These are phyloP conservation scores for Chydorus sphaericus DNA, from an alignment of 2,888 invertebrate species.

Conservation along the genomic window DNA sequence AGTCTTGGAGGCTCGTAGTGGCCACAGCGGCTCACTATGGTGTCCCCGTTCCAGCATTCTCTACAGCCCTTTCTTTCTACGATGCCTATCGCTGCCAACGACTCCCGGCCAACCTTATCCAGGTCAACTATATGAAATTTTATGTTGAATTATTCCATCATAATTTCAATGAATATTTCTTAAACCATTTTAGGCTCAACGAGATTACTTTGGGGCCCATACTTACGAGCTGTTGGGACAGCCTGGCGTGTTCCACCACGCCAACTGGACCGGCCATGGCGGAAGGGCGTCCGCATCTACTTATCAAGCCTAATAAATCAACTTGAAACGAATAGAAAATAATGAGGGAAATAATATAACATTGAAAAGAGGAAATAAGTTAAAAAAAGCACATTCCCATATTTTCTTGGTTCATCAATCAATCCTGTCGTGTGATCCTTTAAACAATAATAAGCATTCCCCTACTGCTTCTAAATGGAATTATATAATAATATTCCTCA, in stretches of 20 bases:
- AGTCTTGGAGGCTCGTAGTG: constrained; percentile 73
- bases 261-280: constrained; percentile 98
- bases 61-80: constrained; percentile 88
- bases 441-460: too few species aligned
- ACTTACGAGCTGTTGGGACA: constrained; percentile 79
- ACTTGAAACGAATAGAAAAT: too few species aligned
- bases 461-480: too few species aligned
- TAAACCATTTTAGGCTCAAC: constrained; percentile 52
- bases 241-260: constrained; percentile 84
- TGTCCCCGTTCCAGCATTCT: constrained; percentile 86
- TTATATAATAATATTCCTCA: too few species aligned
- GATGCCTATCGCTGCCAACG: constrained; percentile 80
- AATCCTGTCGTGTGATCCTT: too few species aligned
- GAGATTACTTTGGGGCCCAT: constrained; percentile 98
- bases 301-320: constrained; percentile 48
- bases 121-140: too few species aligned
- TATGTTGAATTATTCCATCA: too few species aligned
- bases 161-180: background rate
- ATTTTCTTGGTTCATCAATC: too few species aligned
- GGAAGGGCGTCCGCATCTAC: constrained; percentile 90
- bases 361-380: too few species aligned
- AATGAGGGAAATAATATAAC: too few species aligned
- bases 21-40: constrained; percentile 47
- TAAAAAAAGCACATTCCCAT: too few species aligned
- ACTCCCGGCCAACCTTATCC: constrained; percentile 87